Base-by-base conservation (phyloP, 1,140 invertebrate species). In the Latrodectus geometricus region DNA sequence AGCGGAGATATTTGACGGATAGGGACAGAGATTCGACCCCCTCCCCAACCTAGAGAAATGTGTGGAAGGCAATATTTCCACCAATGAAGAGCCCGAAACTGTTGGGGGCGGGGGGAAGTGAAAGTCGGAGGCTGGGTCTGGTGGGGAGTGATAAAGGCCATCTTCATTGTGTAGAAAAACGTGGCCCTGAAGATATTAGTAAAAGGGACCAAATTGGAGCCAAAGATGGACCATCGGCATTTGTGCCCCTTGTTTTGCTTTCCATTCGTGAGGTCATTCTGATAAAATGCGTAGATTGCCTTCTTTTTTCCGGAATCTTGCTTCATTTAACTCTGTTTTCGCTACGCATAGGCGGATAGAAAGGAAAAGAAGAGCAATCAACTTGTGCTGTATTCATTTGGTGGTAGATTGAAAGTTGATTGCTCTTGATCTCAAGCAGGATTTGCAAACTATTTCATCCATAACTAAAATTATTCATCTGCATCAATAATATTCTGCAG, bases 81-180 rank as follows among this genome's bases (percentile, higher is more conserved):
- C 72, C 82, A 84, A 84, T 76, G 82, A 48, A 73, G 54, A 2
- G 17, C 72, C 66, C 20, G 78, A 80, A 35, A 35, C 35, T 35
- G 35, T 35, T 35, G 35, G 35, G 79, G 17, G 52, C 21, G 69
- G 52, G 54, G 82, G 82, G 56, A 35, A n/a, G n/a, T 15, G 21
- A 11, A 20, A 20, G n/a, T n/a, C 49, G 82, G 48, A 48, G 73
- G 52, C 35, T 35, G 66, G 72, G 66, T 56, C 83, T 86, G 83
- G 83, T 61, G 75, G 83, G 75, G 65, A 86, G 83, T 78, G 83
- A 86, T 86, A 86, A 86, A 86, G 75, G 83, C 83, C 83, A 15
- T 35, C 76, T 21, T 56, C 76, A 65, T 78, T 78, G 76, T 78
- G 56, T n/a, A 23, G 21, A 66, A 17, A 50, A 23, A 50, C 21